Base-by-base conservation (phyloP, 2,888 invertebrate genomes). In the Cantharis rustica region DNA sequence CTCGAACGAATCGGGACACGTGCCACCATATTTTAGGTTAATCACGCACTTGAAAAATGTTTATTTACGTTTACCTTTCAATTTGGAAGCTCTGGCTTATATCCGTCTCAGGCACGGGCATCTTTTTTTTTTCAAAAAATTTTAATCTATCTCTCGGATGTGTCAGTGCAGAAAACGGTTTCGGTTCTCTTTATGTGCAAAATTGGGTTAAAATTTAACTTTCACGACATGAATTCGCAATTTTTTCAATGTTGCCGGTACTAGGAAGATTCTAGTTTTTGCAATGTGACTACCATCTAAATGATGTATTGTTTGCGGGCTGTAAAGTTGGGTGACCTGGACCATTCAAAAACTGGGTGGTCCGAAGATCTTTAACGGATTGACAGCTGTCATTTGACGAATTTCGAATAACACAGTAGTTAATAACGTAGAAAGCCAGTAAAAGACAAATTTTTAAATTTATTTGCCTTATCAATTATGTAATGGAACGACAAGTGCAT, bases 321-420 rank as follows among this genome's bases (percentile, higher is more conserved):
- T 77, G 80, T 72, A 76, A 72, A 71, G 72, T 79, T 75, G 76
- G 79, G 77, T 77, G 77, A 76, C 74, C 79, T 66, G 73, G 61
- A 75, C 75, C 77, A 68, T 78, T 74, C 68, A 70, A 71, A 73
- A 73, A 72, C 79, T 80, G 81, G 81, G 80, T 80, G 81, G 80
- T 80, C 80, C 72, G 47, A 47, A 64, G 73, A 80, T 75, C 77
- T 77, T 72, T 72, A 68, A 73, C 64, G 76, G 81, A 81, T 79
- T 81, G 81, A 79, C 81, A 80, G 77, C 79, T 80, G 81, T 76
- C 81, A 81, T 73, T 81, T 81, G 75, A 74, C 79, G 73, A 72
- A 73, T 73, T 74, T 76, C 68, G n/a, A 72, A 75, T 71, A 68
- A 68, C 68, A 68, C 23, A 16, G 27, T 27, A 68, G 27, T 27